Conservation (phyloP, 2,888 invertebrate genomes). For the Syrista parreyssii region DNA sequence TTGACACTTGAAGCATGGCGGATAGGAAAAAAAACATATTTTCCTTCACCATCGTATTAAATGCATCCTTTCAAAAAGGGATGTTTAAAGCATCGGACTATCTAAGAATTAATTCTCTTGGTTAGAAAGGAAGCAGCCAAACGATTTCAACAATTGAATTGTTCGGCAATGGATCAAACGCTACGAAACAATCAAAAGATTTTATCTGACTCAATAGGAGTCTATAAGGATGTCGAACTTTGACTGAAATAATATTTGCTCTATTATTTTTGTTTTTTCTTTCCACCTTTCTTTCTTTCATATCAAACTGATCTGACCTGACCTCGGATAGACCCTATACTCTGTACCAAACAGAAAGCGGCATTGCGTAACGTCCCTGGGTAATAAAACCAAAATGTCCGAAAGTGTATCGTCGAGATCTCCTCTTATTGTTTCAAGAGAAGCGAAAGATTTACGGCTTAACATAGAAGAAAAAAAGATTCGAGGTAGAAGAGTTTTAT, state of each 20-base stretch:
- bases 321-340: not conserved
- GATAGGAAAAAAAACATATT: not conserved
- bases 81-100: not conserved
- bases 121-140: not conserved
- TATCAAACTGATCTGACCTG: not conserved
- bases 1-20: not conserved
- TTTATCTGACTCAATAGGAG: not conserved
- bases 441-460: not conserved
- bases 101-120: not conserved
- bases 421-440: not conserved
- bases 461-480: not conserved
- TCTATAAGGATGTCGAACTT: not conserved
- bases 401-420: not conserved
- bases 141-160: not conserved
- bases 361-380: not conserved
- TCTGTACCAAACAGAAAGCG: not conserved
- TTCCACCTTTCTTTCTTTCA: not conserved
- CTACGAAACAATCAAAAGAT: not conserved
- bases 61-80: not conserved
- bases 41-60: not conserved
- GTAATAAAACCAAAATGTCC: not conserved
- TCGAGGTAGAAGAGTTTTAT: not conserved
- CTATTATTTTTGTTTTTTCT: not conserved
- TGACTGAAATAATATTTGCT: not conserved
- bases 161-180: not conserved